Evolutionary conservation across 2,797 vertebrate species (phyloP), one percentile per base, ranked within the genome.

Genomic region (Muscicapa striata): DNA sequence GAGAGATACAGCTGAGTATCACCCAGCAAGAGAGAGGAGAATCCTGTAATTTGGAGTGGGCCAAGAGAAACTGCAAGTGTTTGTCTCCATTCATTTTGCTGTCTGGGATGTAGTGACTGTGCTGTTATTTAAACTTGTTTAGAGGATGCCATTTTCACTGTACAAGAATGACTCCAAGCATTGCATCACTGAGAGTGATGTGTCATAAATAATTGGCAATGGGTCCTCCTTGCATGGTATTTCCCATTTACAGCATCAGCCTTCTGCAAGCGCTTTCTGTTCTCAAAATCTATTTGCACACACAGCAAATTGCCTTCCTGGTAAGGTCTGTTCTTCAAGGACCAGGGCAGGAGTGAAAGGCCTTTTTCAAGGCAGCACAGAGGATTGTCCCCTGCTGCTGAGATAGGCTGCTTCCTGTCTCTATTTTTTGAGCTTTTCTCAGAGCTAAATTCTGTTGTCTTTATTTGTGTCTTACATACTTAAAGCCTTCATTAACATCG

Each of bases 281-380:
- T 83, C 67, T 78, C 38, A 79, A 94, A 84, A 79, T 57, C 30
- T 36, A 5, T n/a, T 91, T 93, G 72, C 79, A 67, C 48, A 70
- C 64, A 58, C 66, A 88, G 86, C 88, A 85, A 93, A 80, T 48
- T 67, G 18, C 41, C 66, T 97, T 97, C 95, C 94, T 95, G 88
- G 66, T 41, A 89, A 96, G 91, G 90, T 96, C 95, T 96, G 10
- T 67, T 73, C 74, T 91, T 51, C 38, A 91, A 94, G 88, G 90
- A 89, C 55, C 10, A 54, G 84, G 81, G 66, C 62, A 94, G 68
- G 84, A 95, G 76, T 94, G 93, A 97, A 96, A 97, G 49, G 66
- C 51, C 13, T 49, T 96, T 75, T 91, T 73, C 87, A 94, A 96
- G 93, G 91, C 96, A 97, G 89, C 92, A 62, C 48, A 90, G 61